These are phyloP conservation scores for Beris chalybata DNA, from an alignment of 2,888 invertebrate species.

Conservation along the genomic window DNA sequence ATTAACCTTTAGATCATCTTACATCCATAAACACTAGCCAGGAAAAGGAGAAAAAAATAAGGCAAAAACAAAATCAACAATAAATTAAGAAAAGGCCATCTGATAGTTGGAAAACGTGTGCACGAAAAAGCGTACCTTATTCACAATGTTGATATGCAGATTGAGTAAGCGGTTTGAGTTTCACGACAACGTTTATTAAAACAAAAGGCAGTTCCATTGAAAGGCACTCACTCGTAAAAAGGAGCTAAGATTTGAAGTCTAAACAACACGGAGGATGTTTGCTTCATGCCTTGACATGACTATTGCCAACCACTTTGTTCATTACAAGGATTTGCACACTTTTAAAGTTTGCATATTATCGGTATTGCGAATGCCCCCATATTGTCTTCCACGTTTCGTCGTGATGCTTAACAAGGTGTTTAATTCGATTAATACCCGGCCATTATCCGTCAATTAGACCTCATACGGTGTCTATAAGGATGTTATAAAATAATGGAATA, in stretches of 20 bases:
- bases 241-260: slow-evolving; percentile 4
- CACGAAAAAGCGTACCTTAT: slow-evolving; percentile 18
- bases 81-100: too few relatives aligned
- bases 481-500: slow-evolving; percentile 38
- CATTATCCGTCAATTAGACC: slow-evolving; percentile 39
- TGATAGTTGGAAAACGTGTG: background rate
- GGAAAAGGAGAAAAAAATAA: too few relatives aligned
- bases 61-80: too few relatives aligned
- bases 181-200: slow-evolving; percentile 31
- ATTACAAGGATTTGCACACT: background rate
- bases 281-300: slow-evolving; percentile 7
- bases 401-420: slow-evolving; percentile 34
- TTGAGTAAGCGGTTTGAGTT: slow-evolving; percentile 34
- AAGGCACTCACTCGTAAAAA: slow-evolving; percentile 4
- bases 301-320: slow-evolving; percentile 2
- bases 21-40: slow-evolving; percentile 19
- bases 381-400: slow-evolving; percentile 6
- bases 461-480: slow-evolving; percentile 31
- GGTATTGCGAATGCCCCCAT: too few relatives aligned
- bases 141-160: slow-evolving; percentile 20
- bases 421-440: slow-evolving; percentile 38
- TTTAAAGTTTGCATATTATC: too few relatives aligned
- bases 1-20: slow-evolving; percentile 39
- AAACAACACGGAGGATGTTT: slow-evolving; percentile 13
- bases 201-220: slow-evolving; percentile 29